A percentile compares a stretch with the other conserved stretches of the same genome.
phyloP scores from a whole-genome alignment of 2,113 vertebrate species.

The Poecile atricapillus region DNA sequence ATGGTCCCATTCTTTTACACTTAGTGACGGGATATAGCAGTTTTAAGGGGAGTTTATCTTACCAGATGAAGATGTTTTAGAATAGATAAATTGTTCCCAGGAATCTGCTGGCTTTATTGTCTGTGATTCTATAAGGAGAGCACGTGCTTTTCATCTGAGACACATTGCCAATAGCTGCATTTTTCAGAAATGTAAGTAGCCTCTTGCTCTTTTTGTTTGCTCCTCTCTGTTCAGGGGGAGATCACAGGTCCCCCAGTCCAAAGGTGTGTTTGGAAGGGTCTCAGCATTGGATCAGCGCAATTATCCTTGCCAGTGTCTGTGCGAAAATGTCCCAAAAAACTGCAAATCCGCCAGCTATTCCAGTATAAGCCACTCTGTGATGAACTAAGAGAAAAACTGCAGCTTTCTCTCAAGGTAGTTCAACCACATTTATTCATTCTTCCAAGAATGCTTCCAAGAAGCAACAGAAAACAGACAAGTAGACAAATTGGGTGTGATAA shows the following conservation, averaged over 20 bases:
- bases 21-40: not conserved
- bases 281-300: conserved; percentile 52
- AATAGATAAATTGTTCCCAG: not conserved
- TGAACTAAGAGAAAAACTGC: conserved; percentile 69
- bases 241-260: conserved; percentile 59
- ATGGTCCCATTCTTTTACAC: not conserved
- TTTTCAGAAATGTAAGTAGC: not conserved
- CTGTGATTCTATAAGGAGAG: not conserved
- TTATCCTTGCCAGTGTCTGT: not conserved
- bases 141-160: not conserved
- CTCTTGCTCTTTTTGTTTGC: not conserved
- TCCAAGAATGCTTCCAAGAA: not conserved
- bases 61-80: not conserved
- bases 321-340: conserved; percentile 75
- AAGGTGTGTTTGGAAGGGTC: conserved; percentile 61
- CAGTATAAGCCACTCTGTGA: conserved; percentile 74
- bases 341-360: conserved; percentile 82
- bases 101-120: not conserved
- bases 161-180: not conserved
- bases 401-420: conserved; percentile 82
- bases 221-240: conserved; percentile 68
- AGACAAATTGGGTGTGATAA: not conserved
- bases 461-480: not conserved
- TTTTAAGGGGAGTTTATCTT: not conserved
- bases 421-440: not conserved